Conservation (phyloP, 2,888 invertebrate genomes). For the Pyrgus malvae region DNA sequence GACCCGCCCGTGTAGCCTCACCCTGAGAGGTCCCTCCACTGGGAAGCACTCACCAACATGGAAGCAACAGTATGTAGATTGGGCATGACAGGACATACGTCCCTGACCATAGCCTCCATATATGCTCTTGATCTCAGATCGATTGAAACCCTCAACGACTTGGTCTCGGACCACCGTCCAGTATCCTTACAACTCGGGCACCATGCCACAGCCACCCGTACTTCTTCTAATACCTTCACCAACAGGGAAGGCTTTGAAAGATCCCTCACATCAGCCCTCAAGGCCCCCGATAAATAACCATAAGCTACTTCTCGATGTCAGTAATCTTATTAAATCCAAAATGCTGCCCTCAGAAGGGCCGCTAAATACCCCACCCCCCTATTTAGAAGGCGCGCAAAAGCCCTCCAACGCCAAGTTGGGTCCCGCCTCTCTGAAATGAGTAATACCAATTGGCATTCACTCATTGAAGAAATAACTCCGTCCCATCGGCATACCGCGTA, state of each 20-base stretch:
- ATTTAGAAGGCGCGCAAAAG: background rate
- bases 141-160: slow-evolving; percentile 1
- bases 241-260: slow-evolving; percentile 5
- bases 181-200: background rate
- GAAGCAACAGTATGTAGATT: slow-evolving; percentile 14
- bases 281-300: background rate
- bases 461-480: background rate
- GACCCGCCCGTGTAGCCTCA: too few relatives aligned
- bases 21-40: background rate
- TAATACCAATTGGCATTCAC: background rate
- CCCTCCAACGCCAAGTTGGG: background rate
- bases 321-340: background rate
- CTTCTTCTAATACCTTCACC: slow-evolving; percentile 6
- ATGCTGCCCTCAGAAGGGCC: slow-evolving; percentile 4
- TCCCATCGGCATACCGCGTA: background rate
- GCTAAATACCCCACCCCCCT: background rate
- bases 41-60: background rate
- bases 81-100: slow-evolving; percentile 8
- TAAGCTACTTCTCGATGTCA: background rate
- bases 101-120: slow-evolving; percentile 5
- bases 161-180: slow-evolving; percentile 4
- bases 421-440: background rate
- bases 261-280: background rate
- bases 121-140: background rate
- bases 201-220: background rate